A percentile compares a stretch with the other conserved stretches of the same genome.
These are phyloP conservation scores for Meteorus colon DNA, from an alignment of 2,888 invertebrate species.

Conservation along the genomic window DNA sequence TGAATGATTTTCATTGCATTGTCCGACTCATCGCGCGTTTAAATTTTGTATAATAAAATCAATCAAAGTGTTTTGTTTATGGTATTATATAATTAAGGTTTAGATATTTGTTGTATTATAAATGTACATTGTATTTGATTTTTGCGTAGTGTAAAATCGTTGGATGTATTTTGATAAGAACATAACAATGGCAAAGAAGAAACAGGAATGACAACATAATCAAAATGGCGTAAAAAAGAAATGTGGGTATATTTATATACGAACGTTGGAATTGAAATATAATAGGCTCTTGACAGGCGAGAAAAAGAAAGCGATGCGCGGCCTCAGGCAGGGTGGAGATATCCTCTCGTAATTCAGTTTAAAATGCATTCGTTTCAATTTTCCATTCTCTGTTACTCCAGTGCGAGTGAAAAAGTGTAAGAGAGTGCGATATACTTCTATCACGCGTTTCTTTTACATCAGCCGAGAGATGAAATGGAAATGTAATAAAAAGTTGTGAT, in stretches of 20 bases:
- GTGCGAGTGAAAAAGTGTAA: not conserved
- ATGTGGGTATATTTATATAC: slow-evolving; percentile 44
- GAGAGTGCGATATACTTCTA: slow-evolving; percentile 47
- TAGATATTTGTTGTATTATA: not conserved
- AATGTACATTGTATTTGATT: not conserved
- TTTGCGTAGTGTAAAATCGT: not conserved
- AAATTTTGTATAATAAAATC: slow-evolving; percentile 47
- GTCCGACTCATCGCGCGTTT: slow-evolving; percentile 41
- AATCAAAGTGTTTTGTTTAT: not conserved
- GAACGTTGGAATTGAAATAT: slow-evolving; percentile 56
- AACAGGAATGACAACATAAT: slow-evolving; percentile 28
- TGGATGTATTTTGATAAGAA: not conserved
- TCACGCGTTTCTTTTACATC: slow-evolving; percentile 54
- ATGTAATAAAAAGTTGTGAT: slow-evolving; percentile 72
- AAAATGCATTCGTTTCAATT: slow-evolving; percentile 67
- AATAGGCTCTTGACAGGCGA: slow-evolving; percentile 46
- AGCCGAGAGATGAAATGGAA: slow-evolving; percentile 69
- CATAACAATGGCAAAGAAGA: not conserved
- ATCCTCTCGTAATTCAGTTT: slow-evolving; percentile 62
- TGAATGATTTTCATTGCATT: slow-evolving; percentile 53
- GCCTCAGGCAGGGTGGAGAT: slow-evolving; percentile 46
- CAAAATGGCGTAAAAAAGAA: slow-evolving; percentile 31
- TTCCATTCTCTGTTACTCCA: slow-evolving; percentile 45
- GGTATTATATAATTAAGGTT: not conserved
- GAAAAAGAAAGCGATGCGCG: slow-evolving; percentile 44